A percentile compares a stretch with the other conserved stretches of the same genome.
Conservation (phyloP, 2,888 invertebrate genomes). For the Rhagonycha fulva region DNA sequence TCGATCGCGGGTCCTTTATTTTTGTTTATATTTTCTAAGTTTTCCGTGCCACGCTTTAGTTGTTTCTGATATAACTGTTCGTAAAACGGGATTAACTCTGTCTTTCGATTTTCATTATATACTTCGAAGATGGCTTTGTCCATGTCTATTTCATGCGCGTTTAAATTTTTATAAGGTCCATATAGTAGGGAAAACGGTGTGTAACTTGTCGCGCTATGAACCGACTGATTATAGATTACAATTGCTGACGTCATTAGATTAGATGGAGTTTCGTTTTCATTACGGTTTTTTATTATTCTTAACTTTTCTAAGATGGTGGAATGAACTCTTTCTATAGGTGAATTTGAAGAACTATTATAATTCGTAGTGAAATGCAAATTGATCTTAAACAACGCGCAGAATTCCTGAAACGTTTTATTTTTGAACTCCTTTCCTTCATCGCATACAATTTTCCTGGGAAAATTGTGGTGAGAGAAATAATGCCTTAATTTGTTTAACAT, state of each 20-base stretch:
- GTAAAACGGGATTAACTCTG: background rate
- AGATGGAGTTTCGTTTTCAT: background rate
- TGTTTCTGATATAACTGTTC: background rate
- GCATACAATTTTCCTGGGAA: background rate
- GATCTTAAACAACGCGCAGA: background rate
- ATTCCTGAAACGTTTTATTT: background rate
- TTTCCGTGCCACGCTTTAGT: background rate
- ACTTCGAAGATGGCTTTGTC: background rate
- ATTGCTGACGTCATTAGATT: background rate
- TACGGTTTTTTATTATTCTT: background rate
- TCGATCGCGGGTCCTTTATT: constrained; percentile 14
- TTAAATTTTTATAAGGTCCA: background rate
- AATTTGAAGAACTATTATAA: too few species aligned
- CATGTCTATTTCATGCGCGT: background rate
- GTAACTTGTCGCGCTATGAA: background rate
- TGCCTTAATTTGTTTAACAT: constrained; percentile 3
- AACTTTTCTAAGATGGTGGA: constrained; percentile 3
- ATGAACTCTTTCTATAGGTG: constrained; percentile 2
- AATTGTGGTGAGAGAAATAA: background rate
- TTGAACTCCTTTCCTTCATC: constrained; percentile 1
- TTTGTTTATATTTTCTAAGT: constrained; percentile 10
- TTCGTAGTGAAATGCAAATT: background rate
- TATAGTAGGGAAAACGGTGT: background rate
- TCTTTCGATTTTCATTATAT: constrained; percentile 25
- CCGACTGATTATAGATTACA: background rate